These are phyloP conservation scores for Agrotis clavis DNA, from an alignment of 2,888 invertebrate species.

Conservation along the genomic window DNA sequence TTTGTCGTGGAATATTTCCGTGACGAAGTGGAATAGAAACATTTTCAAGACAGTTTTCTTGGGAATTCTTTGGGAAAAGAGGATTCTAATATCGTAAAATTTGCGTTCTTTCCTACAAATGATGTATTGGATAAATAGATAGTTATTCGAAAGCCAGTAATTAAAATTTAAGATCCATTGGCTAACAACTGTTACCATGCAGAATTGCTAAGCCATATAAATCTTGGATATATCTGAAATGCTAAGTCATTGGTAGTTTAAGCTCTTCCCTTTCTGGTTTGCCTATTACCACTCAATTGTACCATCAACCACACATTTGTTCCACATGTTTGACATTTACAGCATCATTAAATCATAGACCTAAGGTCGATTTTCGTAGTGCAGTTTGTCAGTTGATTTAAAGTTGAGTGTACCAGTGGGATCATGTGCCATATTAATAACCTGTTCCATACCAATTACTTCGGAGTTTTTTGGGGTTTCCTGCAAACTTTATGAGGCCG, in stretches of 20 bases:
- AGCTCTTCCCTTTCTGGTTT: slow-evolving; percentile 9
- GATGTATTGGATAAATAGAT: too few relatives aligned
- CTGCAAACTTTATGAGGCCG: slow-evolving; percentile 55
- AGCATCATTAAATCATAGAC: not conserved
- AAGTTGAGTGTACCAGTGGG: slow-evolving; percentile 14
- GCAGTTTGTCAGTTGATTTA: not conserved
- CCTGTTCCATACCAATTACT: slow-evolving; percentile 49
- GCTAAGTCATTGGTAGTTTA: not conserved
- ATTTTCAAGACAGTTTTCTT: not conserved
- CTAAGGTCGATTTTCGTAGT: not conserved
- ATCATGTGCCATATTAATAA: slow-evolving; percentile 31
- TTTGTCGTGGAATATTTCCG: slow-evolving; percentile 14
- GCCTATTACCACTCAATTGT: not conserved
- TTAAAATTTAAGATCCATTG: not conserved
- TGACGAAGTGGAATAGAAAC: not conserved
- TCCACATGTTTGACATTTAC: not conserved
- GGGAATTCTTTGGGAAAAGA: not conserved
- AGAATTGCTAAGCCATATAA: not conserved
- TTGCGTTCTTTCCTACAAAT: not conserved
- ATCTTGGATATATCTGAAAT: not conserved
- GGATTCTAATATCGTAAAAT: not conserved
- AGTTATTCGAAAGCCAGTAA: too few relatives aligned
- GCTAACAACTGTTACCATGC: slow-evolving; percentile 12
- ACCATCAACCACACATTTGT: not conserved
- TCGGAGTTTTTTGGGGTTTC: slow-evolving; percentile 52